phyloP scores from a whole-genome alignment of 2,797 vertebrate species.

The Sebastes elongatus region DNA sequence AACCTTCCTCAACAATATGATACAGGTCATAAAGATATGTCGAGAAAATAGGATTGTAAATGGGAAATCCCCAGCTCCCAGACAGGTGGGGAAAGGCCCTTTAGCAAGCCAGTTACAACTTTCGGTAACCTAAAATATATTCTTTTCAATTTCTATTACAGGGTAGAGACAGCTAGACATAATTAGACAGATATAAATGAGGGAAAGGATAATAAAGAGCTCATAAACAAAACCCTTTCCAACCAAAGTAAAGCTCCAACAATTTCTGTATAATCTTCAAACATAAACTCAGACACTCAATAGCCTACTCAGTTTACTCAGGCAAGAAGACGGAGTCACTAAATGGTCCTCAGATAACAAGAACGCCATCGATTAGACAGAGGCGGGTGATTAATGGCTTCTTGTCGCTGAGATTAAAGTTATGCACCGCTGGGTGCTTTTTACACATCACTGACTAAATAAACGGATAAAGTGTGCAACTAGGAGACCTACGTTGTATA shows the following conservation, averaged over 20 bases:
- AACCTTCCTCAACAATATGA: neutral
- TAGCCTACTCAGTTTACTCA: conserved; percentile 26
- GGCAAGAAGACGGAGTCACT: conserved; percentile 16
- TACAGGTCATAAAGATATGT: neutral
- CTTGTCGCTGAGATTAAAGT: conserved; percentile 13
- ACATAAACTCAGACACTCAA: conserved; percentile 16
- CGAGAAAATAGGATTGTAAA: neutral
- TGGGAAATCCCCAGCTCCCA: neutral
- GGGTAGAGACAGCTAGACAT: neutral
- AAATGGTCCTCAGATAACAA: conserved; percentile 48
- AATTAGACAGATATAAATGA: neutral
- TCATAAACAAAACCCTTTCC: neutral
- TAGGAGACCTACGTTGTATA: neutral
- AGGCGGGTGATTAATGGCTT: conserved; percentile 51
- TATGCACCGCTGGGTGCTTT: conserved; percentile 2
- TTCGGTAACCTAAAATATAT: no score
- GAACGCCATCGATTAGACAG: conserved; percentile 42
- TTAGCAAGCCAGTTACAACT: neutral
- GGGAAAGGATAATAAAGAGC: neutral
- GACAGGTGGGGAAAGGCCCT: neutral
- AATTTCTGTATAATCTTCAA: conserved; percentile 6
- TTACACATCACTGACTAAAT: conserved; percentile 24
- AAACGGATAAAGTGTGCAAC: conserved; percentile 8
- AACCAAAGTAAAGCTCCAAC: neutral
- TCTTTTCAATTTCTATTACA: neutral